phyloP scores from a whole-genome alignment of 2,888 invertebrate genomes.

The Acrobasis consociella region DNA sequence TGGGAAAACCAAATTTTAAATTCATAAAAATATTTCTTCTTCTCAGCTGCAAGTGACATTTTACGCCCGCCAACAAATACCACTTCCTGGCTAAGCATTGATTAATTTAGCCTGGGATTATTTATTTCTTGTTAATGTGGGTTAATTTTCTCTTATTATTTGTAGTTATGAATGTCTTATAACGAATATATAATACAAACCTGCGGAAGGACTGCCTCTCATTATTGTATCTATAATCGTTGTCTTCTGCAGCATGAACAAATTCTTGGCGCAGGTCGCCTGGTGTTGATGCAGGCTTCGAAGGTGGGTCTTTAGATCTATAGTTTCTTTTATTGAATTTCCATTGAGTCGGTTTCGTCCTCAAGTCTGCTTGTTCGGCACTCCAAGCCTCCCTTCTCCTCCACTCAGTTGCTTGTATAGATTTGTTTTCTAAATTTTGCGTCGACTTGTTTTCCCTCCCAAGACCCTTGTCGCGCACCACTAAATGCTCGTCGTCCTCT shows the following conservation, averaged over 20 bases:
- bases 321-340: conserved; percentile 87
- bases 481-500: conserved; percentile 89
- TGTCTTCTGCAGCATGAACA: conserved; percentile 71
- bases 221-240: conserved; percentile 71
- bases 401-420: conserved; percentile 90
- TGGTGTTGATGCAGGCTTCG: conserved; percentile 75
- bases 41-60: too few species aligned
- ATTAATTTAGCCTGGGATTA: too few species aligned
- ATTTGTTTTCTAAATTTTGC: conserved; percentile 88
- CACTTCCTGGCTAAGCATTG: too few species aligned
- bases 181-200: too few species aligned
- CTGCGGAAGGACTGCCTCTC: conserved; percentile 69
- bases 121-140: too few species aligned
- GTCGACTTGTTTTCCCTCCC: conserved; percentile 89
- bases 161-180: too few species aligned
- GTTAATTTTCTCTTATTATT: too few species aligned
- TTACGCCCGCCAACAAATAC: too few species aligned
- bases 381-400: conserved; percentile 93
- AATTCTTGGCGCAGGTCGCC: conserved; percentile 76
- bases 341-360: conserved; percentile 88
- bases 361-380: conserved; percentile 87
- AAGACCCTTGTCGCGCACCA: conserved; percentile 87
- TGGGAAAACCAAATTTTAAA: too few species aligned
- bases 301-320: conserved; percentile 71
- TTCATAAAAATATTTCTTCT: too few species aligned